phyloP scores from a whole-genome alignment of 2,888 invertebrate genomes.

The Diaperis boleti region DNA sequence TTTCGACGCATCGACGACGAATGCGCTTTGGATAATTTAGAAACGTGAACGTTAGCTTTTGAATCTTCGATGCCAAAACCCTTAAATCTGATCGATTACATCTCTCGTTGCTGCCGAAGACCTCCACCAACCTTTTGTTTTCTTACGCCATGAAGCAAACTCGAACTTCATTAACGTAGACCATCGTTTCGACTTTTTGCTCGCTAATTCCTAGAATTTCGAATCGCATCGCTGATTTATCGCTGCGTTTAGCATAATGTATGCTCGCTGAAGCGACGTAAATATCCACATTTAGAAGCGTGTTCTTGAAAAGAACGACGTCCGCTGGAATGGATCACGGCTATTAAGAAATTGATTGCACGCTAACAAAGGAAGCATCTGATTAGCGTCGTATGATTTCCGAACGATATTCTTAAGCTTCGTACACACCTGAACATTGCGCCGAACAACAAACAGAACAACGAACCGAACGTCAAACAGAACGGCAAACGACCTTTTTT shows the following conservation, averaged over 20 bases:
- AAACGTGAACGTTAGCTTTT: not conserved
- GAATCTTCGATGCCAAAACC: too few relatives aligned
- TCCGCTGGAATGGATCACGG: not conserved
- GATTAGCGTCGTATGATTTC: not conserved
- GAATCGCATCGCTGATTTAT: not conserved
- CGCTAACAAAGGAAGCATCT: not conserved
- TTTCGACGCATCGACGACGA: constrained; percentile 6
- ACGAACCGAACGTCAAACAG: too few relatives aligned
- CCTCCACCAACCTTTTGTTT: not conserved
- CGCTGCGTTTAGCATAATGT: constrained; percentile 7
- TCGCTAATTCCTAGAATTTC: not conserved
- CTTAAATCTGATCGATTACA: too few relatives aligned
- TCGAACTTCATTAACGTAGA: not conserved
- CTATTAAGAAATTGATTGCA: not conserved
- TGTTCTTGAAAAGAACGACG: not conserved
- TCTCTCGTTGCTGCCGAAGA: too few relatives aligned
- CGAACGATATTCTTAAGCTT: not conserved
- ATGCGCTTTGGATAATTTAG: not conserved
- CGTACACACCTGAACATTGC: too few relatives aligned
- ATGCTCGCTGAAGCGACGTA: constrained; percentile 13
- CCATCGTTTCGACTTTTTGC: not conserved
- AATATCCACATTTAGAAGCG: not conserved
- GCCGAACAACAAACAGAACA: too few relatives aligned
- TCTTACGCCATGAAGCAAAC: not conserved
- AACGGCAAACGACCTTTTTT: too few relatives aligned